Conservation (phyloP, 2,888 invertebrate genomes). For the Smittia aterrima region DNA sequence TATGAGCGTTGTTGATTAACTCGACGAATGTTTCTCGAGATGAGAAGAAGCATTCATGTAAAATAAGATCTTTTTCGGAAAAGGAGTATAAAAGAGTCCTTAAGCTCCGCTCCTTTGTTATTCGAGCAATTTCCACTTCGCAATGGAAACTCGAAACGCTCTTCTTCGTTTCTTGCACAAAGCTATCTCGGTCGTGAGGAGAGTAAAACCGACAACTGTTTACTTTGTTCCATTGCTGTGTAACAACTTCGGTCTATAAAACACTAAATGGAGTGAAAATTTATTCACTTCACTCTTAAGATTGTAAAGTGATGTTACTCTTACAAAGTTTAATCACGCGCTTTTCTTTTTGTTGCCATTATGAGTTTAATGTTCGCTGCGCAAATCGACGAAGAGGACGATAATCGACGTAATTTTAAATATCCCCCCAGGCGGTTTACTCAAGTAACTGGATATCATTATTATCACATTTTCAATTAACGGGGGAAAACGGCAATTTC, state of each 20-base stretch:
- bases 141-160: not conserved
- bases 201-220: not conserved
- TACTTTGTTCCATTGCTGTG: conserved; percentile 1
- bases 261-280: conserved; percentile 37
- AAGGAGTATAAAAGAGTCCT: too few relatives aligned
- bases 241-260: conserved; percentile 21
- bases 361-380: not conserved
- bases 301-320: not conserved
- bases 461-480: conserved; percentile 32
- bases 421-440: not conserved
- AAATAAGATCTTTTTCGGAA: too few relatives aligned
- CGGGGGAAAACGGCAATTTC: not conserved
- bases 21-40: too few relatives aligned
- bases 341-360: not conserved
- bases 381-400: not conserved
- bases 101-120: not conserved
- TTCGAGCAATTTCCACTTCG: not conserved
- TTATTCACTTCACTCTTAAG: not conserved
- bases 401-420: not conserved
- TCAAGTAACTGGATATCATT: not conserved
- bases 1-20: too few relatives aligned
- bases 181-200: not conserved
- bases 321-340: not conserved
- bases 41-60: too few relatives aligned
- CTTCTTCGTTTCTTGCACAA: not conserved